phyloP scores from a whole-genome alignment of 2,888 invertebrate species.

The Ectemnius continuus region DNA sequence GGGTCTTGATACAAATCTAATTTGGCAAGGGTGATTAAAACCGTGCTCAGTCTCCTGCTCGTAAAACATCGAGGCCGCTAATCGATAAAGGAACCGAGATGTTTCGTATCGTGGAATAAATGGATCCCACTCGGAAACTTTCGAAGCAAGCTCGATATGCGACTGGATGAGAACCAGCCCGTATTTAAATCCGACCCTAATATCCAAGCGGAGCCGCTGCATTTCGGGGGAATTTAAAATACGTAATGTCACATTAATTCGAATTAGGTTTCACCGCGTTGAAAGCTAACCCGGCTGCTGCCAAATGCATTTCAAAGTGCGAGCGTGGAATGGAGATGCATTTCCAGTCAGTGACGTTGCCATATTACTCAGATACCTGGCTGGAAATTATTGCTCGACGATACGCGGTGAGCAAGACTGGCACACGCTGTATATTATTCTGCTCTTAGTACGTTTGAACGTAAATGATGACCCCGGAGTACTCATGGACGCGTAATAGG shows the following conservation, averaged over 20 bases:
- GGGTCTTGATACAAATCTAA: slow-evolving; percentile 19
- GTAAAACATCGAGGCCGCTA: slow-evolving; percentile 39
- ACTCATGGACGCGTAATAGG: slow-evolving; percentile 16
- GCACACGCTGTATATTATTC: slow-evolving; percentile 59
- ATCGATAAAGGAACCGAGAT: slow-evolving; percentile 47
- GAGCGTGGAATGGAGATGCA: slow-evolving; percentile 7
- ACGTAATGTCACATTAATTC: background rate
- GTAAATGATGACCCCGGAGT: slow-evolving; percentile 56
- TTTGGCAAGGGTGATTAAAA: slow-evolving; percentile 45
- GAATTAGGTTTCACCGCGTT: slow-evolving; percentile 1
- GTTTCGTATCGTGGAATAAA: no score
- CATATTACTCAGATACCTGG: slow-evolving; percentile 49
- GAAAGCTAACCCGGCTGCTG: background rate
- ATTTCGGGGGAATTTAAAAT: background rate
- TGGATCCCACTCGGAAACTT: no score
- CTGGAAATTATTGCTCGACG: slow-evolving; percentile 64
- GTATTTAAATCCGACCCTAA: no score
- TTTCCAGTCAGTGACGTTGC: slow-evolving; percentile 12
- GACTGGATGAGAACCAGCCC: no score
- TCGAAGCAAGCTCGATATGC: no score
- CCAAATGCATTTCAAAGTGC: slow-evolving; percentile 23
- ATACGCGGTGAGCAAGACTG: slow-evolving; percentile 53
- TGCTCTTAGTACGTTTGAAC: slow-evolving; percentile 51
- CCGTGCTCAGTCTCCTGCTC: slow-evolving; percentile 18
- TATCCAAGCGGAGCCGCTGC: background rate